Conservation (phyloP, 2,113 vertebrate genomes). For the Nicator chloris region DNA sequence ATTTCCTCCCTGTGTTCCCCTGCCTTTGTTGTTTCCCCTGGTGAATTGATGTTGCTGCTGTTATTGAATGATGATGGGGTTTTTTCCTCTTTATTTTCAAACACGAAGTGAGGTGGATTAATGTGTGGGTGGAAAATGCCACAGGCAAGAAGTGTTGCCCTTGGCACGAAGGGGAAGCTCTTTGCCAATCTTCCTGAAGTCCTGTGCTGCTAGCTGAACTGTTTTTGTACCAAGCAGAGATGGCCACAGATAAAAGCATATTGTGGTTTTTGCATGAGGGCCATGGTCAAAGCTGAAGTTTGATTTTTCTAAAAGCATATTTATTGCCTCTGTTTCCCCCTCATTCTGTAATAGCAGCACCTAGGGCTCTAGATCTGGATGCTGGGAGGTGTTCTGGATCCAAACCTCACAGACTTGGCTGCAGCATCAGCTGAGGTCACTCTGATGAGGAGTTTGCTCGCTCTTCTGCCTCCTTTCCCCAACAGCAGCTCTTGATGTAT, state of each 20-base stretch:
- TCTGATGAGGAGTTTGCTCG: neutral
- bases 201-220: neutral
- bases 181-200: neutral
- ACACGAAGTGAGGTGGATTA: neutral
- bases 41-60: neutral
- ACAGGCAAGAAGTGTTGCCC: neutral
- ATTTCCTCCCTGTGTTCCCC: neutral
- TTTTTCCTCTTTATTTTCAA: neutral
- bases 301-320: neutral
- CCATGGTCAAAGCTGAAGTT: neutral
- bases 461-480: neutral
- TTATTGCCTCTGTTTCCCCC: neutral
- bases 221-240: neutral
- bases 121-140: neutral
- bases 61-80: neutral
- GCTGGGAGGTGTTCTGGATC: neutral
- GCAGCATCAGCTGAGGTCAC: neutral
- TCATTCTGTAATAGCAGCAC: neutral
- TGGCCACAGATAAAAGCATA: neutral
- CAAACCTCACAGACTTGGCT: neutral
- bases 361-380: neutral
- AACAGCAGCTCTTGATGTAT: neutral
- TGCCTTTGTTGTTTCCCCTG: constrained; percentile 34
- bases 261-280: neutral
- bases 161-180: neutral